Evolutionary conservation across 2,888 invertebrate genomes (phyloP).

Genomic region (Heliconius charithonia): DNA sequence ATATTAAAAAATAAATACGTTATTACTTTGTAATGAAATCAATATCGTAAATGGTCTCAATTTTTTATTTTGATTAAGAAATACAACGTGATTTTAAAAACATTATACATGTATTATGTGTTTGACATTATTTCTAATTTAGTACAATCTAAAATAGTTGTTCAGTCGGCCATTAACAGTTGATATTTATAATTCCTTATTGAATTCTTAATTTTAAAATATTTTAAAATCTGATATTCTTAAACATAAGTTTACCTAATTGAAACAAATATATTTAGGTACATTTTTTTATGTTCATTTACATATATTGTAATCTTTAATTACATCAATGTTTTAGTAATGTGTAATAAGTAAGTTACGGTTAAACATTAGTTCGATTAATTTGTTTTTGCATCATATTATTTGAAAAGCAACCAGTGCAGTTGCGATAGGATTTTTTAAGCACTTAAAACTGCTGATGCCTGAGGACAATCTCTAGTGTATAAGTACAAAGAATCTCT

Average conservation of each 20-base stretch:
- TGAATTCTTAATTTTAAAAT: neutral
- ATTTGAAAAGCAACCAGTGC: too few relatives aligned
- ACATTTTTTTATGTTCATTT: too few relatives aligned
- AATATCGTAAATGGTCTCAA: slow-evolving; percentile 32
- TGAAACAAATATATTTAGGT: too few relatives aligned
- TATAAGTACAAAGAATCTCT: neutral
- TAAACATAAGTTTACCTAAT: too few relatives aligned
- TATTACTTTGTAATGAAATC: slow-evolving; percentile 27
- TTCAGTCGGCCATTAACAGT: neutral
- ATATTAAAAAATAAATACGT: too few relatives aligned
- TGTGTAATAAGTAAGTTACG: too few relatives aligned
- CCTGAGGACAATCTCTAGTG: neutral
- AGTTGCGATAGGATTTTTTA: neutral
- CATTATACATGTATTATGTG: slow-evolving; percentile 35
- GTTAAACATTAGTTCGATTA: too few relatives aligned
- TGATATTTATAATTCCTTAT: neutral
- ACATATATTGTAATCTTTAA: too few relatives aligned
- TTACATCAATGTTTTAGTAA: too few relatives aligned
- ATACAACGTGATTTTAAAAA: slow-evolving; percentile 43
- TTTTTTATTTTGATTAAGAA: slow-evolving; percentile 49
- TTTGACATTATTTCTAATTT: slow-evolving; percentile 39
- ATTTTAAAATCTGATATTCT: neutral
- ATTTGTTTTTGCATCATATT: too few relatives aligned
- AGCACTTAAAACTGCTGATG: neutral
- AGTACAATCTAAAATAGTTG: slow-evolving; percentile 12